phyloP scores from a whole-genome alignment of 2,797 vertebrate genomes.

The Lindbergichthys nudifrons region DNA sequence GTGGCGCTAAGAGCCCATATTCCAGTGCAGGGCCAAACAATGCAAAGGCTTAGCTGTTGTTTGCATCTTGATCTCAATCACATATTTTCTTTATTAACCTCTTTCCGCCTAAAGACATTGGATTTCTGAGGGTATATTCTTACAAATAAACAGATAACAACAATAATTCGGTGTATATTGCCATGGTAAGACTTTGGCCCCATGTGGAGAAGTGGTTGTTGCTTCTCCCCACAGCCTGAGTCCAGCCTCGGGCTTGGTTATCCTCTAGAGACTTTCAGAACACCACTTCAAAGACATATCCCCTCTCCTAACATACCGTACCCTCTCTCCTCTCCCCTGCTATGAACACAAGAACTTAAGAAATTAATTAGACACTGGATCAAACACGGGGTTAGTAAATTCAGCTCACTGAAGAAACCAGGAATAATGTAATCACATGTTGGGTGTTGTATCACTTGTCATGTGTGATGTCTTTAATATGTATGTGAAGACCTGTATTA shows the following conservation, averaged over 20 bases:
- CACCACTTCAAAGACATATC: slow-evolving; percentile 83
- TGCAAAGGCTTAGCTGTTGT: slow-evolving; percentile 16
- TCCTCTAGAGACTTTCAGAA: slow-evolving; percentile 77
- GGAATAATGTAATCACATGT: slow-evolving; percentile 36
- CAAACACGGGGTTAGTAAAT: slow-evolving; percentile 73
- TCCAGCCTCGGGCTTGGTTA: slow-evolving; percentile 79
- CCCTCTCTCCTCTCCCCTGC: slow-evolving; percentile 46
- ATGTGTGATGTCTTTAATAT: slow-evolving; percentile 44
- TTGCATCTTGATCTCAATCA: slow-evolving; percentile 27
- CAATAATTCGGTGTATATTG: slow-evolving; percentile 33
- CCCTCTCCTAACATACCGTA: slow-evolving; percentile 59
- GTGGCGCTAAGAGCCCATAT: slow-evolving; percentile 35
- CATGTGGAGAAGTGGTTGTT: slow-evolving; percentile 61
- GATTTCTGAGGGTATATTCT: slow-evolving; percentile 41
- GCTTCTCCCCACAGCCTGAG: slow-evolving; percentile 69
- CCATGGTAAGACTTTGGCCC: slow-evolving; percentile 38
- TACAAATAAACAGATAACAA: slow-evolving; percentile 55
- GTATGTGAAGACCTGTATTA: slow-evolving; percentile 17
- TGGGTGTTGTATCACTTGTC: slow-evolving; percentile 31
- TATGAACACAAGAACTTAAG: slow-evolving; percentile 81
- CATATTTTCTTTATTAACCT: slow-evolving; percentile 32
- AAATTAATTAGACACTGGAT: slow-evolving; percentile 83
- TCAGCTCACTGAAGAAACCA: slow-evolving; percentile 49
- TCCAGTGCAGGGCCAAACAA: slow-evolving; percentile 25
- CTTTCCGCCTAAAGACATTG: slow-evolving; percentile 11